A percentile compares a stretch with the other conserved stretches of the same genome.
These are phyloP conservation scores for Pygoscelis antarcticus DNA, from an alignment of 2,113 vertebrate species.

Conservation along the genomic window DNA sequence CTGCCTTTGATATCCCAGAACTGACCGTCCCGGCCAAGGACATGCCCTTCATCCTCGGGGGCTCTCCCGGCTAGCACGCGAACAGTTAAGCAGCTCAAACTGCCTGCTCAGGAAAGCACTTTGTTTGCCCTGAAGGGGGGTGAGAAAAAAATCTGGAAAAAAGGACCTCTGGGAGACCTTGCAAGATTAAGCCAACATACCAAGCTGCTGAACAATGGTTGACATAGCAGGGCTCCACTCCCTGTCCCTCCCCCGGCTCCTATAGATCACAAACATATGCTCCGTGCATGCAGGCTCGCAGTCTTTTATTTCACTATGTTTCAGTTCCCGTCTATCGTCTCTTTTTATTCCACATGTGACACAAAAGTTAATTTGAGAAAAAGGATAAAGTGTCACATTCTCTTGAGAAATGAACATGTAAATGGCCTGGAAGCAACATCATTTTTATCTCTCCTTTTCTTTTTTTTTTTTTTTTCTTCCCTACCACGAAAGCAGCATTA, in stretches of 20 bases:
- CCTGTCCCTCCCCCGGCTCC: constrained; percentile 24
- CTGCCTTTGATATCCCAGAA: neutral
- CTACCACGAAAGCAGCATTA: neutral
- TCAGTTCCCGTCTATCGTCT: neutral
- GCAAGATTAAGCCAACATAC: constrained; percentile 24
- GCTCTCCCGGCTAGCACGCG: accelerated
- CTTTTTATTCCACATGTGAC: neutral
- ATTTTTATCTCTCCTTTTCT: neutral
- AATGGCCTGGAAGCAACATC: constrained; percentile 64
- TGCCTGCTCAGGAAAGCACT: neutral
- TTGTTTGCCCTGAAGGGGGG: neutral
- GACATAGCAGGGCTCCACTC: constrained; percentile 33
- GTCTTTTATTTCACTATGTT: neutral
- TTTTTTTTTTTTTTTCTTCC: neutral
- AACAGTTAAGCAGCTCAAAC: neutral
- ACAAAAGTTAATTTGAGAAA: constrained; percentile 62
- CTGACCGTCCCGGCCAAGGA: accelerated
- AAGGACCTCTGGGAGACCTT: constrained; percentile 47
- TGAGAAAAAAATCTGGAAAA: neutral
- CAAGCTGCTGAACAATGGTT: constrained; percentile 47
- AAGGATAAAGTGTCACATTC: constrained; percentile 66
- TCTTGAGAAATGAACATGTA: constrained; percentile 66
- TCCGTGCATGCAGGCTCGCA: neutral
- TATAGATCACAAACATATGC: constrained; percentile 41
- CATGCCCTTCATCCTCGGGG: neutral